Base-by-base conservation (phyloP, 2,797 vertebrate genomes). In the Enteromius argenteus region DNA sequence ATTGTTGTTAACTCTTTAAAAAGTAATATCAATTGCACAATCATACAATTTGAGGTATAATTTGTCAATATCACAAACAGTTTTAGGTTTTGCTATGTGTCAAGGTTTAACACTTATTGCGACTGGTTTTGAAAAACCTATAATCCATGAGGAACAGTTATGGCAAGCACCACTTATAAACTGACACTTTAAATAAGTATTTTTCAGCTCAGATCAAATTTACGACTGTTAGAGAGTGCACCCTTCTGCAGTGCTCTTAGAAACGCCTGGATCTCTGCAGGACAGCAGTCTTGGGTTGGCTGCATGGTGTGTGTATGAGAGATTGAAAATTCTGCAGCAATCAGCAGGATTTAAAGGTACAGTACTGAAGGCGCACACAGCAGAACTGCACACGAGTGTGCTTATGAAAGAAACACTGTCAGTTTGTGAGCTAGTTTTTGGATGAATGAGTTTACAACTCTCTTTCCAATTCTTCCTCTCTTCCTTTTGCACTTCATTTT, bases 401-500 rank as follows among this genome's bases (percentile, higher is more conserved):
- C 80, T 56, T 79, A 72, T 60, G 32, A 73, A 53, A 76, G 64
- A 23, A 72, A 30, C 7, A 1, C 39, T 84, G 67, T 81, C 14
- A 67, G 42, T 51, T 71, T 66, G 44, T 35, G 53, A 85, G 80
- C 83, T 71, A 44, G 91, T 93, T 92, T 93, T 93, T 93, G 91
- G 14, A 83, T 79, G 35, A 79, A 86, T 79, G 19, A n/a, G 80
- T 81, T 78, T 49, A 69, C 51, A 71, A 60, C 69, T 49, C 23
- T 17, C 27, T 60, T 17, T 42, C 27, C 21, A 7, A 60, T 39
- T 49, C n/a, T 27, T 51, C 56, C 83, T 74, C 69, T 79, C 76
- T 11, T 44, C 27, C 42, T 81, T n/a, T 78, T 21, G 37, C 37
- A 19, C 42, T 4, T 84, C 5, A 74, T 10, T 46, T 68, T 74